A percentile compares a stretch with the other conserved stretches of the same genome.
Evolutionary conservation across 1,140 invertebrate genomes (phyloP).

Genomic region (Orius insidiosus): DNA sequence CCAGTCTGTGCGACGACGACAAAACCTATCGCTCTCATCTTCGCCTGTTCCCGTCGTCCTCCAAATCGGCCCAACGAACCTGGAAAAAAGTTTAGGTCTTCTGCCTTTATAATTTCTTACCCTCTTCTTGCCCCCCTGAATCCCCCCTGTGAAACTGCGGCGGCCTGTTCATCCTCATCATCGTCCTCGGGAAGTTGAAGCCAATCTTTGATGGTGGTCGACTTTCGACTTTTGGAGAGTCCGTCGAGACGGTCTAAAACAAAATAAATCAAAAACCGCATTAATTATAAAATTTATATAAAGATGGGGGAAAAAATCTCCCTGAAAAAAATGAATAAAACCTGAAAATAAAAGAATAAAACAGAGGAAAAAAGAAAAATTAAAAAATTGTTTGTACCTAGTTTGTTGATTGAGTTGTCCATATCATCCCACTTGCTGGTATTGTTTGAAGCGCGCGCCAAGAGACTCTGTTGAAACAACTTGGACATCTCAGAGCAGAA

Average conservation of each 20-base stretch:
- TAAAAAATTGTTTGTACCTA: conserved; percentile 30
- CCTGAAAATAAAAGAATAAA: conserved; percentile 2
- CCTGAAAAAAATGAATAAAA: conserved; percentile 13
- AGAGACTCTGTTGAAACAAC: conserved; percentile 22
- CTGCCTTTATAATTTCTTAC: conserved; percentile 40
- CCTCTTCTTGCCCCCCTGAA: conserved; percentile 63
- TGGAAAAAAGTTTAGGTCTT: conserved; percentile 27
- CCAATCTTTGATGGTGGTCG: conserved; percentile 75
- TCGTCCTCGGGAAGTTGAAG: conserved; percentile 72
- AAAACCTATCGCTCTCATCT: conserved; percentile 83
- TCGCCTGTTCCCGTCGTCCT: conserved; percentile 72
- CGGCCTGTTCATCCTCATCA: conserved; percentile 27
- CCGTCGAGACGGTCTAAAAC: conserved; percentile 78
- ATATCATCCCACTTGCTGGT: conserved; percentile 46
- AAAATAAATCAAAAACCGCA: conserved; percentile 8
- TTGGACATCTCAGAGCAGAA: conserved; percentile 13
- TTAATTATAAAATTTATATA: background rate
- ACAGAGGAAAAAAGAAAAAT: conserved; percentile 1
- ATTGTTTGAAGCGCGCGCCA: conserved; percentile 21
- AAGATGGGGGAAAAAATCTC: conserved; percentile 9
- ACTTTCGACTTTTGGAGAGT: conserved; percentile 34
- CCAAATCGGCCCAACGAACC: conserved; percentile 95
- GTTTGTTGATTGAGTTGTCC: conserved; percentile 40
- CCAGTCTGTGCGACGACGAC: conserved; percentile 90
- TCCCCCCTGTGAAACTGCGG: conserved; percentile 33